Evolutionary conservation across 2,888 invertebrate genomes (phyloP), one percentile per base, ranked within the genome.

Genomic region (Anaspis maculata): DNA sequence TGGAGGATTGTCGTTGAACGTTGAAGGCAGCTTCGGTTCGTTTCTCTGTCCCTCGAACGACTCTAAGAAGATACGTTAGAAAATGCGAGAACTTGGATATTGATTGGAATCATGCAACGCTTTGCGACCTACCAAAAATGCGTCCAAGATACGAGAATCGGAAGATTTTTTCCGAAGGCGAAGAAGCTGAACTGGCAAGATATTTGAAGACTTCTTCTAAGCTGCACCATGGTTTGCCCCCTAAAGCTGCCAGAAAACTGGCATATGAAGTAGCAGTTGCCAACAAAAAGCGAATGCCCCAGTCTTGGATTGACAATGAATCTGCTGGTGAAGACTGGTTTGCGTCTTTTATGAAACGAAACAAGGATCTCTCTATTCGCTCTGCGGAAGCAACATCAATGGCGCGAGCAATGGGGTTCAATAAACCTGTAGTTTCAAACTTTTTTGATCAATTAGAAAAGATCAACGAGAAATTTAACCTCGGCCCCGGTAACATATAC

Each of bases 381-480:
- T 9, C 24, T 4, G 24, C 24, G 12, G 24, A 24, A 10, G 10
- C 24, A 24, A 24, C 24, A 5, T 24, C 24, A 24, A 9, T 24
- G 4, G 24, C 6, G 4, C 9, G 24, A 9, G 24, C 24, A 10
- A 24, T 24, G 24, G 24, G 24, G 12, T 5, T 24, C 11, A 24
- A 24, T 11, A 24, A 24, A 24, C 24, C 24, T 9, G 24, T 24
- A 5, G 24, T 24, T 9, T 5, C 9, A 5, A 5, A 10, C 10
- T 24, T 24, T 24, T 24, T 24, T 10, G 5, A 19, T 19, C 19
- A 6, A 6, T 19, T 5, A 19, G 9, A 6, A 19, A 6, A 19
- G 19, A 5, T 19, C 12, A 7, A 24, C 24, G 24, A 24, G 10
- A 24, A 24, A 24, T 24, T 7, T 10, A 24, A 24, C 4, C 5